These are phyloP conservation scores for Thalassarche chlororhynchos DNA, from an alignment of 2,113 vertebrate species.

Conservation along the genomic window DNA sequence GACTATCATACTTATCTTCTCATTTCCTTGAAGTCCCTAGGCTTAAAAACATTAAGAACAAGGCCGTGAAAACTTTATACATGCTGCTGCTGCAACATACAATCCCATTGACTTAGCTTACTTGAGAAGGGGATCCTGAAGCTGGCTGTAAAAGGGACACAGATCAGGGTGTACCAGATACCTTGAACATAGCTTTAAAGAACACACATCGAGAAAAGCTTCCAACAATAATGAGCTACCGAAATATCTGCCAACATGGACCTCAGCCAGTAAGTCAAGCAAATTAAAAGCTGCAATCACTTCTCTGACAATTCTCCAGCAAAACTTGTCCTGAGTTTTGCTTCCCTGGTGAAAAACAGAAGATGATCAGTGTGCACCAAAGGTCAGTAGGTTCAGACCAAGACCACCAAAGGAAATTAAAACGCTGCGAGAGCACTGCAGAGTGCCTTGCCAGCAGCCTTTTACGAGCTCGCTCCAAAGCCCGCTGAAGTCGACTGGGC, in stretches of 20 bases:
- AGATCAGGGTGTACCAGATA: not conserved
- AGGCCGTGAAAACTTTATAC: not conserved
- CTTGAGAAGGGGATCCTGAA: not conserved
- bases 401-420: not conserved
- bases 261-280: not conserved
- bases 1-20: not conserved
- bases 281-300: conserved; percentile 36
- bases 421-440: accelerated
- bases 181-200: not conserved
- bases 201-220: not conserved
- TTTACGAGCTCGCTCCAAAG: not conserved
- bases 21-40: not conserved
- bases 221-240: not conserved
- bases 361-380: not conserved
- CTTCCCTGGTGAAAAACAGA: not conserved
- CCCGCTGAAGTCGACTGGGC: not conserved
- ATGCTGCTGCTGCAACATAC: not conserved
- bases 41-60: not conserved
- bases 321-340: not conserved
- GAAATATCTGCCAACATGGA: conserved; percentile 7
- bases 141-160: not conserved
- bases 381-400: not conserved
- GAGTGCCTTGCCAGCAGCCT: not conserved
- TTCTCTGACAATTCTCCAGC: conserved; percentile 17
- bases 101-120: not conserved